Percentiles rank a stretch among this genome's conserved stretches.
These are phyloP conservation scores for Callocephalon fimbriatum DNA, from an alignment of 2,113 vertebrate genomes.

Conservation along the genomic window DNA sequence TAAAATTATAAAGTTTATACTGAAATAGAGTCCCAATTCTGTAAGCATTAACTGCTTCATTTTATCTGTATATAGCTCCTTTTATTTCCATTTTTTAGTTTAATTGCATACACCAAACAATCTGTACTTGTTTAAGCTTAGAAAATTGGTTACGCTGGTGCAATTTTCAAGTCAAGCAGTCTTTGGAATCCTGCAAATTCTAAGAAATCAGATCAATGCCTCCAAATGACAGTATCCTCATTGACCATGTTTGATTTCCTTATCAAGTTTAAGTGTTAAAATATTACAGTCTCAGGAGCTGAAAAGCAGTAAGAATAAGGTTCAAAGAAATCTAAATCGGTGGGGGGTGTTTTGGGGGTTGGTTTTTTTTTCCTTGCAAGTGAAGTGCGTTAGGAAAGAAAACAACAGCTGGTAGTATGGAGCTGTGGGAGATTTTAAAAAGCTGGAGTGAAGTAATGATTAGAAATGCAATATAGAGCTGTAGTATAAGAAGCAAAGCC, in stretches of 20 bases:
- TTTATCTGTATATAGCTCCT: not conserved
- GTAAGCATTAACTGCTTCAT: not conserved
- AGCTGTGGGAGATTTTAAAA: constrained; percentile 65
- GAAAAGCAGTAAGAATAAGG: constrained; percentile 47
- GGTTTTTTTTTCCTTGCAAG: constrained; percentile 1
- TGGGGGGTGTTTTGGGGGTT: not conserved
- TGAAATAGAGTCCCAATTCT: not conserved
- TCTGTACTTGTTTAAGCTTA: not conserved
- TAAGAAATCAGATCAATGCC: not conserved
- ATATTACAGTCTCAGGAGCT: constrained; percentile 7
- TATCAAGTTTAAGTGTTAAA: not conserved
- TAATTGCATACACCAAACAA: not conserved
- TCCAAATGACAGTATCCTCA: not conserved
- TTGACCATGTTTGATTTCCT: not conserved
- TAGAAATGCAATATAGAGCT: constrained; percentile 64
- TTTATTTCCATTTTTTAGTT: not conserved
- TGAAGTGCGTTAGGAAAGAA: constrained; percentile 70
- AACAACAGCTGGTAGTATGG: constrained; percentile 75
- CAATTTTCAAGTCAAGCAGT: not conserved
- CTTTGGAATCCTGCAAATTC: not conserved
- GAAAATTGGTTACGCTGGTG: not conserved
- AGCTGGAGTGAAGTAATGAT: constrained; percentile 64
- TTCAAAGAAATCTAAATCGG: constrained; percentile 42
- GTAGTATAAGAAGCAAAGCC: constrained; percentile 30
- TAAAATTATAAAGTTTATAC: not conserved